Evolutionary conservation across 2,888 invertebrate genomes (phyloP), one percentile per base, ranked within the genome.

Genomic region (Saturnia pavonia): DNA sequence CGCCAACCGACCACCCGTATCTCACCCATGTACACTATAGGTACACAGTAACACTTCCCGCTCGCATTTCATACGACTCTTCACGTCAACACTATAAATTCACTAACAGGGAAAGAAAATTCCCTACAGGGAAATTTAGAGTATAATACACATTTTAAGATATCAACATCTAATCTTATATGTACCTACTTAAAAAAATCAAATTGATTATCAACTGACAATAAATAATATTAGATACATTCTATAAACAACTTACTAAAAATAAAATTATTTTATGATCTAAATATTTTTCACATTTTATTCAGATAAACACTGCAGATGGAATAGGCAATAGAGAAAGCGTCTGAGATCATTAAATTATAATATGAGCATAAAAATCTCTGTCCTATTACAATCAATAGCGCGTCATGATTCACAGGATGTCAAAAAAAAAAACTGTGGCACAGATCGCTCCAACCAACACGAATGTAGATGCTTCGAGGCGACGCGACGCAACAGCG

Each of bases 371-470:
- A 72, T 67, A 68, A 67, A 51, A 66, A 70, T 48, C 67, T 72
- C 43, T 54, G 63, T 70, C 63, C 65, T 66, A 70, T 70, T 66
- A 48, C 51, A 70, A 70, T 70, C 70, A 65, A 70, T 70, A 70
- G 70, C 72, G 68, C 67, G 71, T 72, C 71, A 70, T 73, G 73
- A 74, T 74, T 72, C 72, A 72, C 68, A 68, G 60, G 71, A 57
- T 67, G 67, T 69, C 70, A 48, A 72, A 72, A 73, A n/a, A n/a
- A n/a, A 72, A 72, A 72, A 54, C 27, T 54, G 67, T 65, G 65
- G n/a, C 40, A 34, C 19, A 40, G 65, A 65, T 40, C n/a, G 65
- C 40, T 65, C 11, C 19, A 65, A 60, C 16, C 9, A 65, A 40
- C 34, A 40, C 34, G 40, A 40, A 40, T 65, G 40, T 22, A 19